phyloP scores from a whole-genome alignment of 2,113 vertebrate genomes.

The Nerophis ophidion region DNA sequence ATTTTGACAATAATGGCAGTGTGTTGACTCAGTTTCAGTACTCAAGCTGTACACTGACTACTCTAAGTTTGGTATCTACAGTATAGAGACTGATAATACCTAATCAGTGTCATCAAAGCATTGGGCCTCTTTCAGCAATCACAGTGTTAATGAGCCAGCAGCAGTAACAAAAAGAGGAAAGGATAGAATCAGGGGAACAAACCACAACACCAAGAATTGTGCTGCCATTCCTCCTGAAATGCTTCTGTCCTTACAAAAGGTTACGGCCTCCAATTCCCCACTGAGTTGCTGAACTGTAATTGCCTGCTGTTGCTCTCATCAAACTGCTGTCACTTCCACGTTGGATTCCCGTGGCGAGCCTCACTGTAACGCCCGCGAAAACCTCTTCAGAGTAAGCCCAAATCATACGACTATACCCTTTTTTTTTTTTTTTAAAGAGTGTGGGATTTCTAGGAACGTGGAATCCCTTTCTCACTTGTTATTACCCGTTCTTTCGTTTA shows the following conservation, averaged over 20 bases:
- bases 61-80: no score
- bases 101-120: no score
- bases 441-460: background rate
- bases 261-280: conserved; percentile 47
- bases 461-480: background rate
- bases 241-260: conserved; percentile 42
- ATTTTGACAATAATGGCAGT: no score
- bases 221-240: conserved; percentile 21
- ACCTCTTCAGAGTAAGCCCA: conserved; percentile 38
- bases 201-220: conserved; percentile 9
- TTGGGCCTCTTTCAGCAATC: background rate
- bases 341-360: conserved; percentile 16
- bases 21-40: no score
- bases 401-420: conserved; percentile 22
- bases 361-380: conserved; percentile 24
- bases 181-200: background rate
- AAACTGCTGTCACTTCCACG: conserved; percentile 47
- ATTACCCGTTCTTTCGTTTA: conserved; percentile 2
- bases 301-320: conserved; percentile 56
- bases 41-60: no score
- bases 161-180: background rate
- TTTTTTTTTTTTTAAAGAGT: background rate
- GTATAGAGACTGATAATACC: no score
- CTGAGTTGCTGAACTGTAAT: conserved; percentile 52
- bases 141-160: background rate